Evolutionary conservation across 2,797 vertebrate species (phyloP).

Genomic region (Acomys russatus): DNA sequence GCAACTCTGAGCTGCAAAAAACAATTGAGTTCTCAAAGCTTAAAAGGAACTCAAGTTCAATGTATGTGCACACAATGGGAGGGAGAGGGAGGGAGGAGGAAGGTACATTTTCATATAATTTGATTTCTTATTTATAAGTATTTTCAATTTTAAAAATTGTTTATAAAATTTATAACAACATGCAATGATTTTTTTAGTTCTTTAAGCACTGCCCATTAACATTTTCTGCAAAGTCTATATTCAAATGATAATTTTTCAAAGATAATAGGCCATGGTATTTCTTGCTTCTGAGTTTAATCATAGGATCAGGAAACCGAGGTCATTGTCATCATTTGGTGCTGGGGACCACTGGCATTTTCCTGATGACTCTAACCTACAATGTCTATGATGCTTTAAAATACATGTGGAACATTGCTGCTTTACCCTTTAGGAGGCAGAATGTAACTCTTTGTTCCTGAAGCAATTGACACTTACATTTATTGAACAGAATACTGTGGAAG

Average conservation of each 20-base stretch:
- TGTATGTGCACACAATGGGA: not conserved
- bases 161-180: conserved; percentile 62
- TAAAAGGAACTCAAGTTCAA: not conserved
- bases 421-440: not conserved
- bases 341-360: conserved; percentile 4
- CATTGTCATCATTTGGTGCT: not conserved
- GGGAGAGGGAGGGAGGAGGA: not conserved
- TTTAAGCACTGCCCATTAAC: conserved; percentile 26
- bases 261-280: conserved; percentile 17
- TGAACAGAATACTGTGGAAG: conserved; percentile 25
- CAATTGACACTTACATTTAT: conserved; percentile 7
- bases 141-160: conserved; percentile 50
- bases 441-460: conserved; percentile 6
- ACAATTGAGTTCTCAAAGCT: not conserved
- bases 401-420: not conserved
- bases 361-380: conserved; percentile 39
- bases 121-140: not conserved
- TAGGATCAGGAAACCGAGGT: conserved; percentile 55
- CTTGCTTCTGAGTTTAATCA: conserved; percentile 45
- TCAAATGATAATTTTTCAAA: conserved; percentile 58
- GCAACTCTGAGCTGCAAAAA: not conserved
- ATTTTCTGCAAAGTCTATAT: conserved; percentile 44
- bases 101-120: conserved; percentile 15
- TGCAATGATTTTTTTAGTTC: conserved; percentile 12
- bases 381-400: conserved; percentile 30